phyloP scores from a whole-genome alignment of 2,113 vertebrate genomes.

The Mixornis gularis region DNA sequence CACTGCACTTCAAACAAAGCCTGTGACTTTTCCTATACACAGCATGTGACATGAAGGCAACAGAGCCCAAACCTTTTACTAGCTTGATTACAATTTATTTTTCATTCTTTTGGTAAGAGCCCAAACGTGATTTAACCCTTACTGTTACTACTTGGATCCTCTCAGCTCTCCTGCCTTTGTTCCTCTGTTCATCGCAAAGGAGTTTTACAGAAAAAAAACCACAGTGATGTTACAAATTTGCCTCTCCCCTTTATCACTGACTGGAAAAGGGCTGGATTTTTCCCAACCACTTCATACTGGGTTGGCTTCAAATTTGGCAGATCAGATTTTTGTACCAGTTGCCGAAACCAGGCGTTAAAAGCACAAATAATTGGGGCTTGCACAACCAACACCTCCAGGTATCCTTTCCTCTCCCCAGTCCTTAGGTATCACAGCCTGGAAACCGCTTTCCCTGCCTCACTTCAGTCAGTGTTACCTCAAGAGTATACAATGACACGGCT shows the following conservation, averaged over 20 bases:
- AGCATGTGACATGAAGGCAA: not conserved
- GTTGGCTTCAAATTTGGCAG: not conserved
- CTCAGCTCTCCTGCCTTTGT: not conserved
- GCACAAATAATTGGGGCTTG: not conserved
- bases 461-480: not conserved
- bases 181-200: rapidly evolving
- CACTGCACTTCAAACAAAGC: conserved; percentile 41
- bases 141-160: not conserved
- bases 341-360: not conserved
- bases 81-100: not conserved
- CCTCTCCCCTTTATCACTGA: not conserved
- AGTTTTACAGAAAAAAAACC: not conserved
- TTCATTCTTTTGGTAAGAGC: not conserved
- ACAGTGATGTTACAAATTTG: not conserved
- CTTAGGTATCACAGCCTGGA: not conserved
- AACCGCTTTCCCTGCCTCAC: conserved; percentile 10
- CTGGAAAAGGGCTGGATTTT: not conserved
- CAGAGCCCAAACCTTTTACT: not conserved
- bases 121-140: conserved; percentile 33
- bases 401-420: not conserved
- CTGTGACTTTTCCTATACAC: conserved; percentile 20
- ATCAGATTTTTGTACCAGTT: conserved; percentile 14
- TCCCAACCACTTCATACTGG: not conserved
- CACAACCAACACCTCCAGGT: conserved; percentile 12
- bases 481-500: conserved; percentile 16